These are phyloP conservation scores for Smithornis capensis DNA, from an alignment of 2,113 vertebrate genomes.

Conservation along the genomic window DNA sequence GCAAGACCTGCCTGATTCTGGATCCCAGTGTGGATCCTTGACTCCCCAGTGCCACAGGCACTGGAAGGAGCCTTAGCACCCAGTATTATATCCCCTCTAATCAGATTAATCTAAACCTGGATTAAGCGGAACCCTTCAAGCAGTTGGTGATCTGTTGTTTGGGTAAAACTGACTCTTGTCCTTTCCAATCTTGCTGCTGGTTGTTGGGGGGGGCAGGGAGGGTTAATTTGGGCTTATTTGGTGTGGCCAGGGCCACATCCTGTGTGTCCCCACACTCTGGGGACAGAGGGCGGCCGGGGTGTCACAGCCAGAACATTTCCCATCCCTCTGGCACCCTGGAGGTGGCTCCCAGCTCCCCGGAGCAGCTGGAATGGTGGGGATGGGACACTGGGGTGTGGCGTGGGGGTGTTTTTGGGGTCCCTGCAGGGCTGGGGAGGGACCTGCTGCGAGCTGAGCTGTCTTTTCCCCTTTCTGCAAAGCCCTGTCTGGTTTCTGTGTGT, in stretches of 20 bases:
- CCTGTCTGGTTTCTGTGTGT: not conserved
- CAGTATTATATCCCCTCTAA: not conserved
- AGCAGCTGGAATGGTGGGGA: not conserved
- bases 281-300: not conserved
- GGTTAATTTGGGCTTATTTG: not conserved
- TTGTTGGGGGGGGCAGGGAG: not conserved
- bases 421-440: not conserved
- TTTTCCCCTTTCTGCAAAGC: not conserved
- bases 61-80: not conserved
- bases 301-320: not conserved
- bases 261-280: rapidly evolving
- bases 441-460: not conserved
- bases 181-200: not conserved
- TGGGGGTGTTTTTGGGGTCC: not conserved
- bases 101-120: not conserved
- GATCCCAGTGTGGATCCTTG: not conserved
- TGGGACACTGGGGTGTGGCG: not conserved
- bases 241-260: not conserved
- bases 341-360: not conserved
- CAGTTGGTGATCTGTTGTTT: not conserved
- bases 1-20: rapidly evolving
- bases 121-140: not conserved
- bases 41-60: rapidly evolving
- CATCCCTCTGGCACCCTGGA: not conserved
- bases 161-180: not conserved